Conservation (phyloP, 2,888 invertebrate species). For the Andrena camellia region DNA sequence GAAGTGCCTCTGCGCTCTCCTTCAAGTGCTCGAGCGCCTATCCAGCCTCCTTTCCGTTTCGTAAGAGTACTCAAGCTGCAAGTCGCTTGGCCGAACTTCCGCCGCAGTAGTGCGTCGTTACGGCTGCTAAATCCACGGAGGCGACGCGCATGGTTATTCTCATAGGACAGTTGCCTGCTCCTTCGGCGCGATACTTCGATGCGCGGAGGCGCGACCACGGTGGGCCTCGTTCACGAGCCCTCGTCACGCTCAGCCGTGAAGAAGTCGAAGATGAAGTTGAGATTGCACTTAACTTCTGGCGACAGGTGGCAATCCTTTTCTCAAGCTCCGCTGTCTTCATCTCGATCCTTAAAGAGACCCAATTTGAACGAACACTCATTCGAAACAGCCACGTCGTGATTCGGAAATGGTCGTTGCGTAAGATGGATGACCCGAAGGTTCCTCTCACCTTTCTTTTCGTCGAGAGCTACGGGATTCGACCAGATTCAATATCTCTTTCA, state of each 20-base stretch:
- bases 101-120: constrained; percentile 67
- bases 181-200: constrained; percentile 25
- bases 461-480: no score
- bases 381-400: no score
- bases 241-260: neutral
- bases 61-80: constrained; percentile 50
- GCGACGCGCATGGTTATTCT: constrained; percentile 32
- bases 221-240: neutral
- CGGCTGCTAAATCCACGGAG: constrained; percentile 55
- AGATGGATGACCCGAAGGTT: no score
- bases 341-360: no score
- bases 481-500: no score
- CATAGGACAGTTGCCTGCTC: constrained; percentile 37
- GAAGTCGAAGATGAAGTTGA: neutral
- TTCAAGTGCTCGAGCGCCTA: constrained; percentile 32
- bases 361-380: no score
- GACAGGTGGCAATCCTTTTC: no score
- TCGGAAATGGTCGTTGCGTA: no score
- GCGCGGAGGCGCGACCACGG: constrained; percentile 5
- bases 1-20: constrained; percentile 20
- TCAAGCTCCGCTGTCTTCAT: no score
- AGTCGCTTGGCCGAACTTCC: constrained; percentile 54
- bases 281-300: neutral
- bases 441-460: no score
- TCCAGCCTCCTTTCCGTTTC: constrained; percentile 29